A percentile compares a stretch with the other conserved stretches of the same genome.
phyloP scores from a whole-genome alignment of 2,797 vertebrate genomes.

The Tympanoctomys barrerae region DNA sequence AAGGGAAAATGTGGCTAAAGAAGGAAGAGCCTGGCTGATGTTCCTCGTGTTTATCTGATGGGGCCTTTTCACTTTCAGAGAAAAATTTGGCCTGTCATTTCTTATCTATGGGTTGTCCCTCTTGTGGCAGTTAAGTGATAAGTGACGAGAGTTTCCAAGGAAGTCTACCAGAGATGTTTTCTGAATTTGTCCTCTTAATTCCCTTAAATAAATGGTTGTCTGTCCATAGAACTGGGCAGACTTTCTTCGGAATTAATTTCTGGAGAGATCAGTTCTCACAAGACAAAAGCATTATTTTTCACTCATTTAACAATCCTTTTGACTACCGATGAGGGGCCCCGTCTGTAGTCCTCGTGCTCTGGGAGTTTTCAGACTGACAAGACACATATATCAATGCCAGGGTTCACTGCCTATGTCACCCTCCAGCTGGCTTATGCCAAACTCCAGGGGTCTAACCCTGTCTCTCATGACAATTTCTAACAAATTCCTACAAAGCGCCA shows the following conservation, averaged over 20 bases:
- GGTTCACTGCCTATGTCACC: background rate
- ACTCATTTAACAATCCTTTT: background rate
- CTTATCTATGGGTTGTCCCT: background rate
- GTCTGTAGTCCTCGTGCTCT: background rate
- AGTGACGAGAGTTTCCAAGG: background rate
- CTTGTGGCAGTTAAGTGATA: background rate
- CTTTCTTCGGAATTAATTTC: background rate
- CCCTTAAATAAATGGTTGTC: background rate
- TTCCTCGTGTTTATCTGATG: background rate
- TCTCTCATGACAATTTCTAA: background rate
- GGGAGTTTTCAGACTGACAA: background rate
- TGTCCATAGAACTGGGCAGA: background rate
- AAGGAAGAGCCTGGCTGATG: background rate
- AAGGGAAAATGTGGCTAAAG: background rate
- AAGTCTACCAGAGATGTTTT: background rate
- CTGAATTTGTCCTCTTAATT: background rate
- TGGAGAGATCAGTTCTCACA: background rate
- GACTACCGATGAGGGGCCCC: background rate
- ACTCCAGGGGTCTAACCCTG: background rate
- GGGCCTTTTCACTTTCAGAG: background rate
- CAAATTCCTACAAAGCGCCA: background rate
- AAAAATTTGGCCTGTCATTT: constrained; percentile 12
- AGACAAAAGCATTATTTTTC: background rate
- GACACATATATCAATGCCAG: background rate
- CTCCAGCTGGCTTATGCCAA: background rate